Evolutionary conservation across 2,113 vertebrate species (phyloP).

Genomic region (Calypte anna): DNA sequence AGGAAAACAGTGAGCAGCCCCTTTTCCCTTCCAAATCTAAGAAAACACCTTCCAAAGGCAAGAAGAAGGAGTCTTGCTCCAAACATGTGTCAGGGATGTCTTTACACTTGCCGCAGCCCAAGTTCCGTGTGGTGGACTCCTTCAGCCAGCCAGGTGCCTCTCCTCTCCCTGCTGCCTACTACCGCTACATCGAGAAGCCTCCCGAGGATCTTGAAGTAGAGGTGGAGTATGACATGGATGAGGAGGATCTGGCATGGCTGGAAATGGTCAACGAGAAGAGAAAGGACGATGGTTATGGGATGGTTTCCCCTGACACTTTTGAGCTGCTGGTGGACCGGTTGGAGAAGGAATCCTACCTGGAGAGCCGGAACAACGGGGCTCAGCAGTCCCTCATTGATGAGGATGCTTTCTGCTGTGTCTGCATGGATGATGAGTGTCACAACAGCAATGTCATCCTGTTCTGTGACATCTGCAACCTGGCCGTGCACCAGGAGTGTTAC

Average conservation of each 20-base stretch:
- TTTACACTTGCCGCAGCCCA: conserved; percentile 88
- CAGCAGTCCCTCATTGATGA: conserved; percentile 90
- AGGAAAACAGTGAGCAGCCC: conserved; percentile 95
- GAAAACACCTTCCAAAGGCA: conserved; percentile 83
- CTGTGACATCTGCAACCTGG: conserved; percentile 97
- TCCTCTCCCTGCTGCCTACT: conserved; percentile 87
- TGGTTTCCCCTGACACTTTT: conserved; percentile 87
- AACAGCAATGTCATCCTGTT: conserved; percentile 99
- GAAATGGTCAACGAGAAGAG: conserved; percentile 93
- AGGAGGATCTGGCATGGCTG: conserved; percentile 94
- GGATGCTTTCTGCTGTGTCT: conserved; percentile 97
- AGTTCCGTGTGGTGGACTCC: conserved; percentile 86
- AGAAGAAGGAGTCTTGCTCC: conserved; percentile 85
- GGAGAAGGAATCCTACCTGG: conserved; percentile 93
- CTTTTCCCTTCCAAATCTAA: conserved; percentile 80
- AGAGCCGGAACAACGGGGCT: conserved; percentile 86
- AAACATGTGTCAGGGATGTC: conserved; percentile 71
- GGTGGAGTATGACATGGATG: conserved; percentile 98
- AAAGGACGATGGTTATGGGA: conserved; percentile 81
- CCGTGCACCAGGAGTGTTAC: conserved; percentile 97
- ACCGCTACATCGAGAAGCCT: conserved; percentile 90
- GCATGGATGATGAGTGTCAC: conserved; percentile 97
- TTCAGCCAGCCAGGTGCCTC: conserved; percentile 79
- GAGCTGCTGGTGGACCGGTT: conserved; percentile 92
- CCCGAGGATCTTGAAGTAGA: conserved; percentile 87